Evolutionary conservation across 2,888 invertebrate species (phyloP).

Genomic region (Tiliacea citrago): DNA sequence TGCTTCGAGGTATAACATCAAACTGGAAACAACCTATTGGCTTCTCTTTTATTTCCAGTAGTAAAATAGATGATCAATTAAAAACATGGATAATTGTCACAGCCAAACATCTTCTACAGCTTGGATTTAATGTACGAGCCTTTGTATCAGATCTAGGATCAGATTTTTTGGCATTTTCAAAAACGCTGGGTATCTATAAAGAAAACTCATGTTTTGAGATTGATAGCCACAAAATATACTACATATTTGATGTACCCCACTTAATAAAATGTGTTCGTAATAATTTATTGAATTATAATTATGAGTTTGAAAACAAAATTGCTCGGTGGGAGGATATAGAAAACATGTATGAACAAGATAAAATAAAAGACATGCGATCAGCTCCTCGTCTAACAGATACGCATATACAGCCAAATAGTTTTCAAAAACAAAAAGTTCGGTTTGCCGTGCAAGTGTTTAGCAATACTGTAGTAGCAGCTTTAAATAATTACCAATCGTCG

Average conservation of each 20-base stretch:
- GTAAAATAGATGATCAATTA: slow-evolving; percentile 34
- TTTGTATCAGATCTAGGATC: slow-evolving; percentile 20
- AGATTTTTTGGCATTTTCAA: slow-evolving; percentile 11
- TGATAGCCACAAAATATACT: slow-evolving; percentile 27
- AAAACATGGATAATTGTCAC: slow-evolving; percentile 14
- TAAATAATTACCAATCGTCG: slow-evolving; percentile 14
- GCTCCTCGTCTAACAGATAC: slow-evolving; percentile 30
- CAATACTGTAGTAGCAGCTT: slow-evolving; percentile 27
- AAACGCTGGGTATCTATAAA: not conserved
- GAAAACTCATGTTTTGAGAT: slow-evolving; percentile 13
- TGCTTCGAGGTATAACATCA: slow-evolving; percentile 29
- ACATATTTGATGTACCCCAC: slow-evolving; percentile 40
- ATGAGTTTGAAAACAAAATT: slow-evolving; percentile 20
- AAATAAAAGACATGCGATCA: slow-evolving; percentile 1
- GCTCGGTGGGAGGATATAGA: slow-evolving; percentile 25
- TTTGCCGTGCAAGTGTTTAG: slow-evolving; percentile 34
- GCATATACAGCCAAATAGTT: slow-evolving; percentile 20
- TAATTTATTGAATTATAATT: slow-evolving; percentile 8
- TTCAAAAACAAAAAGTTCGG: slow-evolving; percentile 28
- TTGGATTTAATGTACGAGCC: slow-evolving; percentile 41
- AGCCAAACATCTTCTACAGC: slow-evolving; percentile 12
- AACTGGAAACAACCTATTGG: slow-evolving; percentile 38
- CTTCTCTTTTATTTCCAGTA: slow-evolving; percentile 23
- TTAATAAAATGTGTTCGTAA: slow-evolving; percentile 12
- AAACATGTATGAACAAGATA: slow-evolving; percentile 28